Evolutionary conservation across 2,888 invertebrate species (phyloP), one percentile per base, ranked within the genome.

Genomic region (Crocallis elinguaria): DNA sequence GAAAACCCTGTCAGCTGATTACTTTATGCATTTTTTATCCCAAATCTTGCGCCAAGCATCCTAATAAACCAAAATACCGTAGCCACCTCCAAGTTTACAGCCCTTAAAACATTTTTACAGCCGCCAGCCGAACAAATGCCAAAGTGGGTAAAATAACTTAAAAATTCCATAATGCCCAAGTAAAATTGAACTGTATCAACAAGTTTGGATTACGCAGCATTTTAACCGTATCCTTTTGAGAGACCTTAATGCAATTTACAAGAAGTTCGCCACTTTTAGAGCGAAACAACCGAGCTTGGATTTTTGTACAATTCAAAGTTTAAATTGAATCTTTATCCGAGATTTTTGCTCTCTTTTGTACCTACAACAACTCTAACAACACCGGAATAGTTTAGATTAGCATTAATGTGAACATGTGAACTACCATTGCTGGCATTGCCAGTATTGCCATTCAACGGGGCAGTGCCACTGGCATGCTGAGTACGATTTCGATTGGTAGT

Each of bases 131-230:
- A 44, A 52, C 51, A 52, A 43, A 48, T 17, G 5, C 12, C 41
- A 52, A 58, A 50, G 39, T 55, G n/a, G 53, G 57, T 57, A 58
- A 52, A 30, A 13, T 45, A 46, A 59, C 51, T 62, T 64, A 64
- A 60, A 62, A 66, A 66, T 51, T 64, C 50, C 35, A 39, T 62
- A 59, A 70, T 63, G 44, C 11, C 55, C 45, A 51, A 62, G 62
- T 69, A 62, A 66, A 69, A 71, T 62, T 64, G 52, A 61, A 62
- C 41, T 61, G 57, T 62, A 67, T 66, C 64, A 71, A 66, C 63
- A 68, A 70, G 69, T 69, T 60, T 49, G 64, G 61, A 60, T 66
- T 66, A 62, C 59, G 69, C 62, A 11, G 12, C 21, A 42, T 32
- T 14, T 16, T 16, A 16, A 16, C 16, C 7, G 2, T 27, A 27